These are phyloP conservation scores for Clistopyga incitator DNA, from an alignment of 2,888 invertebrate species.

Conservation along the genomic window DNA sequence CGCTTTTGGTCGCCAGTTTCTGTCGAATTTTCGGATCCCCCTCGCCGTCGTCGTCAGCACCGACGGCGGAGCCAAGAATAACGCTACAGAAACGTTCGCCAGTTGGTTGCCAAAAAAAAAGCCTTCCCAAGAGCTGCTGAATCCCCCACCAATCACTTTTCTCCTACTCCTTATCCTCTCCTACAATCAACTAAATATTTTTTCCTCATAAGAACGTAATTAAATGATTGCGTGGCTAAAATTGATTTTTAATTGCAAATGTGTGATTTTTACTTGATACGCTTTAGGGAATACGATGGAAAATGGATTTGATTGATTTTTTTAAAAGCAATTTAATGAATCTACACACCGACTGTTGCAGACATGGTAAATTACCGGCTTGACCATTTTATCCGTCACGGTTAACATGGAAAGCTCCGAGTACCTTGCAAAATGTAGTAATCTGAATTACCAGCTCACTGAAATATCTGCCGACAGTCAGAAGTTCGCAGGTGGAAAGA, in stretches of 20 bases:
- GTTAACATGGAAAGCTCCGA: conserved; percentile 21
- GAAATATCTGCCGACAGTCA: not conserved
- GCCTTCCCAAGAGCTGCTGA: conserved; percentile 25
- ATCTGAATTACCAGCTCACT: conserved; percentile 27
- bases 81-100: conserved; percentile 78
- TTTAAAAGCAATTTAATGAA: not conserved
- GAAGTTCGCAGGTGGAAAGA: not conserved
- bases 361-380: conserved; percentile 53
- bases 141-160: not conserved
- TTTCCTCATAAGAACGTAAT: not conserved
- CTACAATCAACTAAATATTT: not conserved
- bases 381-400: conserved; percentile 38
- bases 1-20: conserved; percentile 37
- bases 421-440: not conserved
- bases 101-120: conserved; percentile 84
- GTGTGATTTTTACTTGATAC: not conserved
- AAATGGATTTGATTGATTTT: not conserved
- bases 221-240: not conserved
- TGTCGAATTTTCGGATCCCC: conserved; percentile 54
- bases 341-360: not conserved
- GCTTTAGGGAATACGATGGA: not conserved
- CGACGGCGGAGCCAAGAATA: conserved; percentile 78
- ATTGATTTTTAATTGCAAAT: not conserved
- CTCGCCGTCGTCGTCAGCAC: conserved; percentile 69
- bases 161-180: not conserved